Conservation (phyloP, 2,797 vertebrate genomes). For the Chiloscyllium punctatum region DNA sequence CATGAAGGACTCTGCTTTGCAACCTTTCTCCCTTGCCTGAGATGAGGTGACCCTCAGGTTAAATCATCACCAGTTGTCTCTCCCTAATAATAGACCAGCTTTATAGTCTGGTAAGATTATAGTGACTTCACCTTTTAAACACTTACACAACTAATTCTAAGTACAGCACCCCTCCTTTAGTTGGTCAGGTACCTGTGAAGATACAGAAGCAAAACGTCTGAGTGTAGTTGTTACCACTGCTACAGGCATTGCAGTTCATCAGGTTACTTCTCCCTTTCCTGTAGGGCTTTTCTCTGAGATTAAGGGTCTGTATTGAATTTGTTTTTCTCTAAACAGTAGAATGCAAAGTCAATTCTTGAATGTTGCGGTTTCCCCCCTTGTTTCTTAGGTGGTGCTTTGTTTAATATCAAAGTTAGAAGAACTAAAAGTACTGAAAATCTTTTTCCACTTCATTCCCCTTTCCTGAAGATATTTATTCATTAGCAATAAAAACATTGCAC, state of each 20-base stretch:
- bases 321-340: background rate
- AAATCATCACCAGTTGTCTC: too few species aligned
- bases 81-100: too few species aligned
- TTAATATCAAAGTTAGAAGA: background rate
- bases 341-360: background rate
- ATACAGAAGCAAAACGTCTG: conserved; percentile 38
- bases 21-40: too few species aligned
- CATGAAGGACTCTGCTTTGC: too few species aligned
- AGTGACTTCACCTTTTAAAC: too few species aligned
- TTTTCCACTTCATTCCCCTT: background rate
- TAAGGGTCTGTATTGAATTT: background rate
- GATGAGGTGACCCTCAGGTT: too few species aligned
- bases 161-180: conserved; percentile 45
- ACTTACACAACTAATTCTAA: conserved; percentile 43
- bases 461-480: background rate
- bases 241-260: background rate
- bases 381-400: background rate
- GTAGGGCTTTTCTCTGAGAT: too few species aligned
- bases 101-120: too few species aligned
- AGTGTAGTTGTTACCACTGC: background rate
- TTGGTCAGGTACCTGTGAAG: conserved; percentile 48
- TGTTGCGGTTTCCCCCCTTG: too few species aligned
- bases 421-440: too few species aligned
- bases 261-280: background rate
- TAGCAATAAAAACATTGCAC: too few species aligned